Evolutionary conservation across 1,140 invertebrate genomes (phyloP).

Genomic region (Muscidifurax raptorellus): DNA sequence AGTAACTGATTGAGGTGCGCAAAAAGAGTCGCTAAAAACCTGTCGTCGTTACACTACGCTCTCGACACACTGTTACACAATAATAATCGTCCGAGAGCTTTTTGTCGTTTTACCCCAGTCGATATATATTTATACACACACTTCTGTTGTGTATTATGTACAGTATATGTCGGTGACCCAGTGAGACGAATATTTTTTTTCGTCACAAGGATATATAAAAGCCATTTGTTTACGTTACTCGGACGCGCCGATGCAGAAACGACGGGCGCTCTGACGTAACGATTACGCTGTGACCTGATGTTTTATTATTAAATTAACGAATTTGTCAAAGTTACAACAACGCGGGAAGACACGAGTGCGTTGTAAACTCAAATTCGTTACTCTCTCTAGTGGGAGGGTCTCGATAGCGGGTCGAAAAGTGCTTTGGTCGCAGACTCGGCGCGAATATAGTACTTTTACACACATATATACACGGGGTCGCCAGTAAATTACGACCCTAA

Average conservation of each 20-base stretch:
- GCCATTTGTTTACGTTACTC: slow-evolving; percentile 35
- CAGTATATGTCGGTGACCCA: slow-evolving; percentile 8
- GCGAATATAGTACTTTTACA: neutral
- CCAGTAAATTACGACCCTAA: slow-evolving; percentile 1
- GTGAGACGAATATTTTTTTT: slow-evolving; percentile 43
- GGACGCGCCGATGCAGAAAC: slow-evolving; percentile 28
- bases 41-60: slow-evolving; percentile 18
- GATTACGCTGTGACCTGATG: neutral
- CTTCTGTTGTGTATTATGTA: slow-evolving; percentile 18
- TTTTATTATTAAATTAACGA: neutral
- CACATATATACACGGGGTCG: neutral
- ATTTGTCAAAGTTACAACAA: neutral
- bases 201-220: slow-evolving; percentile 20
- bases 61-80: slow-evolving; percentile 22
- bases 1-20: neutral
- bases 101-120: neutral
- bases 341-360: too few relatives aligned
- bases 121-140: too few relatives aligned
- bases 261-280: neutral
- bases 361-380: neutral
- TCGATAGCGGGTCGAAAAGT: too few relatives aligned
- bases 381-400: too few relatives aligned
- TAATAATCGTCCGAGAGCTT: neutral
- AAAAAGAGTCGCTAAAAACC: slow-evolving; percentile 2
- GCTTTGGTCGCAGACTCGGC: neutral